These are phyloP conservation scores for Halcyon chelicuti DNA, from an alignment of 2,797 vertebrate genomes.

Conservation along the genomic window DNA sequence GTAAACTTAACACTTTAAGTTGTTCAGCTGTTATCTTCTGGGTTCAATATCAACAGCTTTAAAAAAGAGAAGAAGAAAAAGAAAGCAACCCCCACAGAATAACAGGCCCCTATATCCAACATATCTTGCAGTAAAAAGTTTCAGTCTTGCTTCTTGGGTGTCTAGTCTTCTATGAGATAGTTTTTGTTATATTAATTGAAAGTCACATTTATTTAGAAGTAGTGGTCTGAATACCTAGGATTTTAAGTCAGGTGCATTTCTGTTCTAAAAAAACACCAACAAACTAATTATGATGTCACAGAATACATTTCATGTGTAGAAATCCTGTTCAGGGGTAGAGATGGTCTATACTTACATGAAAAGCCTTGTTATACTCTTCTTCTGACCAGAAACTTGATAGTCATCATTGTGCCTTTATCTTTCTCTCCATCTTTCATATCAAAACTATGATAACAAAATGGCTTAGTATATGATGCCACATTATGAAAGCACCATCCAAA, in stretches of 20 bases:
- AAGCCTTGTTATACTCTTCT: neutral
- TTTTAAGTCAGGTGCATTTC: neutral
- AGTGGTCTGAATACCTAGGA: neutral
- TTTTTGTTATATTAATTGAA: neutral
- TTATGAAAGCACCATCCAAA: neutral
- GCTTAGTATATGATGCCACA: neutral
- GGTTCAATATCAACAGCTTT: neutral
- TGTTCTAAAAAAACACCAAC: neutral
- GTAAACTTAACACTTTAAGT: neutral
- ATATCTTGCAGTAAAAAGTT: neutral
- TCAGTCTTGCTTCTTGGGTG: neutral
- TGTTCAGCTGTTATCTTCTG: neutral
- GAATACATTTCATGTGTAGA: neutral
- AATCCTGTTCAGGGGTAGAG: neutral
- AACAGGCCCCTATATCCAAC: neutral
- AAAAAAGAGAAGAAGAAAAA: neutral
- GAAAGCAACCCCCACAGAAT: neutral
- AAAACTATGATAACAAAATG: neutral
- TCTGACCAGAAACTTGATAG: neutral
- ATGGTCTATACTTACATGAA: neutral
- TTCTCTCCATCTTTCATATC: neutral
- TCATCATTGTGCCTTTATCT: neutral
- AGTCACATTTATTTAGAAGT: neutral
- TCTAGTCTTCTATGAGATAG: neutral
- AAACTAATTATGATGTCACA: neutral